These are phyloP conservation scores for Labrus mixtus DNA, from an alignment of 2,113 vertebrate genomes.

Conservation along the genomic window DNA sequence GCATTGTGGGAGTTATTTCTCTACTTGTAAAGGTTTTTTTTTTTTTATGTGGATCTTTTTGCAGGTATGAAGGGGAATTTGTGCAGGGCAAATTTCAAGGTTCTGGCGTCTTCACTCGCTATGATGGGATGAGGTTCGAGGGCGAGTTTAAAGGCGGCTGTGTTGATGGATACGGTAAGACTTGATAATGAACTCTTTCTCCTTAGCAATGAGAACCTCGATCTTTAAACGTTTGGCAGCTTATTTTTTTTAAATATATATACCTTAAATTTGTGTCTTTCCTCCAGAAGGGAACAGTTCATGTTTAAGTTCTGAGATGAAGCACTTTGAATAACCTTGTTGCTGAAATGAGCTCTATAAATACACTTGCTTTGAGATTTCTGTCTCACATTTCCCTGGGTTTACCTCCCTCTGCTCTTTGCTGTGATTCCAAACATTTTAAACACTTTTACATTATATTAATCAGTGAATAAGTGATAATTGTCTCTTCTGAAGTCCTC, in stretches of 20 bases:
- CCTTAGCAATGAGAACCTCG: too few relatives aligned
- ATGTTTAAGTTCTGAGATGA: background rate
- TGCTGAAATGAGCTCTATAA: too few relatives aligned
- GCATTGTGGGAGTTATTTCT: background rate
- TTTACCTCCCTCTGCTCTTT: slow-evolving; percentile 6
- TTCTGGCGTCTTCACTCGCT: slow-evolving; percentile 91
- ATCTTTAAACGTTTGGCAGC: too few relatives aligned
- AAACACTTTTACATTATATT: slow-evolving; percentile 51
- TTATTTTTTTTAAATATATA: too few relatives aligned
- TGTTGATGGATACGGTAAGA: slow-evolving; percentile 93
- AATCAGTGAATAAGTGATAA: slow-evolving; percentile 56
- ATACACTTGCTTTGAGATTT: too few relatives aligned
- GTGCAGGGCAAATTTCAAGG: slow-evolving; percentile 97
- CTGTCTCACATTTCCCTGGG: background rate
- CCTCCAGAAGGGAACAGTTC: too few relatives aligned
- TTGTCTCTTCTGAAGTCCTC: slow-evolving; percentile 47
- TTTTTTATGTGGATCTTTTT: background rate
- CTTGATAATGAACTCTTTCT: background rate
- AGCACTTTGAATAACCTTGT: background rate
- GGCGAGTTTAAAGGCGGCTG: slow-evolving; percentile 97
- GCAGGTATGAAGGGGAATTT: slow-evolving; percentile 97
- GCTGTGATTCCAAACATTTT: slow-evolving; percentile 8
- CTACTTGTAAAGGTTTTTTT: background rate
- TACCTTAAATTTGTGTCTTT: background rate
- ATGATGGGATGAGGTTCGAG: slow-evolving; percentile 95